A percentile compares a stretch with the other conserved stretches of the same genome.
phyloP scores from a whole-genome alignment of 2,113 vertebrate genomes.

The Callocephalon fimbriatum region DNA sequence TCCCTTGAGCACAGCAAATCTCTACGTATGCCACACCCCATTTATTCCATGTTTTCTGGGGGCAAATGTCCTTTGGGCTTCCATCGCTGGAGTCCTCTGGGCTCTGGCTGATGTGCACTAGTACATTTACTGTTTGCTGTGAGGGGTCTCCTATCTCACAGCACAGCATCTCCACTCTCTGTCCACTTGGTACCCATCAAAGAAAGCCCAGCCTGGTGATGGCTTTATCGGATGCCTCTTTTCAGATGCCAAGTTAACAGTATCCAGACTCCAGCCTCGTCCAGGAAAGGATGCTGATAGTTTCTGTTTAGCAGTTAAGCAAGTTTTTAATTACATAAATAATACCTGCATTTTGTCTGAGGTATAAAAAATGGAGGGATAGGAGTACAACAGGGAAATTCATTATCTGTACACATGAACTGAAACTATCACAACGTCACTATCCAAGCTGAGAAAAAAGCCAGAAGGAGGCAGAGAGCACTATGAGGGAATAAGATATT shows the following conservation, averaged over 20 bases:
- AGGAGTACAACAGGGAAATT: background rate
- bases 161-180: background rate
- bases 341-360: background rate
- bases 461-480: background rate
- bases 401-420: background rate
- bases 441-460: background rate
- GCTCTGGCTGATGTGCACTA: background rate
- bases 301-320: background rate
- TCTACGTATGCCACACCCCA: rapidly evolving
- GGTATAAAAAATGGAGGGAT: background rate
- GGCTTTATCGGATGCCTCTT: background rate
- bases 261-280: background rate
- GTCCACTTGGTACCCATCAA: background rate
- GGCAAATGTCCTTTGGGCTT: background rate
- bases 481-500: background rate
- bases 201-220: background rate
- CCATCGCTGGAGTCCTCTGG: background rate
- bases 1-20: background rate
- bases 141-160: background rate
- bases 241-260: background rate
- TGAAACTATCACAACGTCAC: background rate
- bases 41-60: background rate
- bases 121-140: background rate
- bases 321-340: background rate
- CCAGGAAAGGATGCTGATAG: background rate